Conservation (phyloP, 2,888 invertebrate species). For the Eudasyphora cyanicolor region DNA sequence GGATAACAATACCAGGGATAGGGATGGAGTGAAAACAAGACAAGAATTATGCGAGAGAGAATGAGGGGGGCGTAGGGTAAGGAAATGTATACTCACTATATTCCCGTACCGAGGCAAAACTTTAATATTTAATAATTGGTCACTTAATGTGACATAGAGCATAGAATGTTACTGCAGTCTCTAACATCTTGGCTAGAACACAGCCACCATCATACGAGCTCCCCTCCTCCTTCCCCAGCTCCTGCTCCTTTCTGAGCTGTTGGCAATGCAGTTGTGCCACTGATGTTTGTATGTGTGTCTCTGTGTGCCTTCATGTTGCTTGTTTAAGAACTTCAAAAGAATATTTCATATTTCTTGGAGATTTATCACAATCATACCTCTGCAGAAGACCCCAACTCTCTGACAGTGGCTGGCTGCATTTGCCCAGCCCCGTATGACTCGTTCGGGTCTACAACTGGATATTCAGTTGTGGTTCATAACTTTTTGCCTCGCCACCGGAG, state of each 20-base stretch:
- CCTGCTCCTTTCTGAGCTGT: neutral
- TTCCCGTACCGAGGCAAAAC: constrained; percentile 48
- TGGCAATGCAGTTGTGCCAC: neutral
- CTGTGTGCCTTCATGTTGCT: neutral
- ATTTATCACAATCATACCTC: constrained; percentile 46
- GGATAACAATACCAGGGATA: neutral
- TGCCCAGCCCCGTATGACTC: neutral
- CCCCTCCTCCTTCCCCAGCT: neutral
- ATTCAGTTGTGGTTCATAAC: neutral
- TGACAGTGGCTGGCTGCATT: neutral
- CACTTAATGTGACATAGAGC: constrained; percentile 65
- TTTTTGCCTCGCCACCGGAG: constrained; percentile 4
- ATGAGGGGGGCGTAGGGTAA: no score
- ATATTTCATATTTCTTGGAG: constrained; percentile 64
- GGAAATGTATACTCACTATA: constrained; percentile 38
- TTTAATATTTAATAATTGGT: constrained; percentile 66
- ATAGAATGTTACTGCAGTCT: constrained; percentile 48
- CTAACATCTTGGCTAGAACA: constrained; percentile 21
- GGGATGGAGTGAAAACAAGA: neutral
- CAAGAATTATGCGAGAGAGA: no score
- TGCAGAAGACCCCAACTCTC: neutral
- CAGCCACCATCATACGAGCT: neutral
- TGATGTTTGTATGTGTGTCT: neutral
- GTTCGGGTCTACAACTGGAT: neutral
- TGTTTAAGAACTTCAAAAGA: constrained; percentile 55